Evolutionary conservation across 2,888 invertebrate species (phyloP).

Genomic region (Tetragonula carbonaria): DNA sequence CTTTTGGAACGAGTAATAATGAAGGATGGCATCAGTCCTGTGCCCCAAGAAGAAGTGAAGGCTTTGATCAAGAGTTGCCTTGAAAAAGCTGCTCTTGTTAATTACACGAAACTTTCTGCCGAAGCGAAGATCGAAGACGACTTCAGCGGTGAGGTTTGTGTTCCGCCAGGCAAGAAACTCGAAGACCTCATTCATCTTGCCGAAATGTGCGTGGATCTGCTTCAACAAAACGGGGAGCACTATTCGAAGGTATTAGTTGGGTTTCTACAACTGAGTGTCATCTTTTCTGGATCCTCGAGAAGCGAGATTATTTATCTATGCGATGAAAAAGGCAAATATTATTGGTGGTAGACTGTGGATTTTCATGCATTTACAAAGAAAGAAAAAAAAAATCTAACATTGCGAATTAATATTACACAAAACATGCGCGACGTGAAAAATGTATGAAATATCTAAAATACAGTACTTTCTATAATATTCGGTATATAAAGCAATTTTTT

Average conservation of each 20-base stretch:
- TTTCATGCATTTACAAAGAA: no score
- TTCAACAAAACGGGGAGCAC: conserved; percentile 99
- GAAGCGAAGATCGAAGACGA: conserved; percentile 99
- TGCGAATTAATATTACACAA: no score
- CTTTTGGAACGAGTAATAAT: conserved; percentile 98
- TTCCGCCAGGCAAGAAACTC: conserved; percentile 94
- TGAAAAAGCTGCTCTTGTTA: conserved; percentile 98
- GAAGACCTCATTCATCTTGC: conserved; percentile 99
- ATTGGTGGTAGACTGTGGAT: no score
- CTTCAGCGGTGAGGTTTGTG: conserved; percentile 89
- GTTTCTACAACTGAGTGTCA: conserved; percentile 82
- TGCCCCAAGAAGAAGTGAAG: conserved; percentile 97
- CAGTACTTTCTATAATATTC: no score
- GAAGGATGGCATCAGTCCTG: conserved; percentile 99
- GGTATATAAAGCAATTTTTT: no score
- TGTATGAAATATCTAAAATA: no score
- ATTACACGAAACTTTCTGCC: conserved; percentile 97
- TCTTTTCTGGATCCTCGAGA: conserved; percentile 77
- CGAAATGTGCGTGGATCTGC: conserved; percentile 98
- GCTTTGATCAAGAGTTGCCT: conserved; percentile 98
- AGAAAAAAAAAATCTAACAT: no score
- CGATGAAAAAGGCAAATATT: not conserved
- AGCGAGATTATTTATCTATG: conserved; percentile 44
- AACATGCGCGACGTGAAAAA: no score
- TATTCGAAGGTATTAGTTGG: conserved; percentile 96